Conservation (phyloP, 1,140 invertebrate genomes). For the Contarinia nasturtii region DNA sequence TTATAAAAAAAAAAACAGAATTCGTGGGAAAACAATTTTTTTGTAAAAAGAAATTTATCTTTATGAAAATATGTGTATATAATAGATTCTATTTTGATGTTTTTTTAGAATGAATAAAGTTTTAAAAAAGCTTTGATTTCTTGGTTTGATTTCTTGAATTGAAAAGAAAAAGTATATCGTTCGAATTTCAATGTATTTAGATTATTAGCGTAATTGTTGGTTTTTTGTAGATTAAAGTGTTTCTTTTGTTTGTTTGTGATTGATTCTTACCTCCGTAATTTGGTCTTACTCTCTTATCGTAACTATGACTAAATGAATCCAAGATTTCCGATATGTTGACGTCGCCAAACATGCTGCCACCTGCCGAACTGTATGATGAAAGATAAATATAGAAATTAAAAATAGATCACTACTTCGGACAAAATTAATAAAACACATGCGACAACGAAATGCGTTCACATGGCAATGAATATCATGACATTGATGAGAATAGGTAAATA, state of each 20-base stretch:
- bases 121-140: too few species aligned
- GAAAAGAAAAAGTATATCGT: too few species aligned
- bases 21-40: too few species aligned
- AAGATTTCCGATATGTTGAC: constrained; percentile 85
- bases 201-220: too few species aligned
- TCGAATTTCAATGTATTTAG: too few species aligned
- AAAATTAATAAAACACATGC: background rate
- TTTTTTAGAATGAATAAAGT: too few species aligned
- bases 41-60: too few species aligned
- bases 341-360: constrained; percentile 64
- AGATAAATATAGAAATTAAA: constrained; percentile 4
- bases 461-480: too few species aligned
- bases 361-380: constrained; percentile 36
- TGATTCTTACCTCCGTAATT: constrained; percentile 84
- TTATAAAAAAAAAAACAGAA: background rate
- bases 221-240: too few species aligned
- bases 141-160: too few species aligned
- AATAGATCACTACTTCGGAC: background rate
- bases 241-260: background rate
- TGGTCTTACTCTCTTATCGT: constrained; percentile 94
- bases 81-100: too few species aligned
- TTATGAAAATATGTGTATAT: too few species aligned
- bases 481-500: constrained; percentile 7
- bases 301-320: constrained; percentile 82
- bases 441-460: background rate